Conservation (phyloP, 1,140 invertebrate genomes). For the Meloidogyne hapla region DNA sequence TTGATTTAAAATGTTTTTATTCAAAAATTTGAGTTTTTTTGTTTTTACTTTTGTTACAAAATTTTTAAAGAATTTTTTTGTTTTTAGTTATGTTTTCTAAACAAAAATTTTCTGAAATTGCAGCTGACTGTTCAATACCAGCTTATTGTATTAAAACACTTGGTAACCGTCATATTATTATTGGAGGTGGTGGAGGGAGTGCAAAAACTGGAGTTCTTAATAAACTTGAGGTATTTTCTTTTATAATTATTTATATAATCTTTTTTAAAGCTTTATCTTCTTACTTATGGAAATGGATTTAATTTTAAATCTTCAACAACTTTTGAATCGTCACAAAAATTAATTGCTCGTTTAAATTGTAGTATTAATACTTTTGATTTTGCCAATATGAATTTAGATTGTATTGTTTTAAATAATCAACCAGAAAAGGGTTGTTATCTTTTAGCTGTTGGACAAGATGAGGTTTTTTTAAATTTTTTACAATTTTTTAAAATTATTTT, state of each 20-base stretch:
- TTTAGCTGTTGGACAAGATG: slow-evolving; percentile 33
- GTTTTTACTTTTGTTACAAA: too few species aligned
- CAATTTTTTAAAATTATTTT: background rate
- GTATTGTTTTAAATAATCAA: slow-evolving; percentile 19
- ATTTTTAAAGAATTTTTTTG: too few species aligned
- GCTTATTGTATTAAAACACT: slow-evolving; percentile 84
- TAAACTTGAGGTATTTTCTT: slow-evolving; percentile 74
- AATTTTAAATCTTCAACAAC: background rate
- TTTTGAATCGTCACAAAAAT: background rate
- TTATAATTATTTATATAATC: background rate
- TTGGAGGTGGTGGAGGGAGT: slow-evolving; percentile 89
- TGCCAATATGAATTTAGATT: slow-evolving; percentile 38
- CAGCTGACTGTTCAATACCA: slow-evolving; percentile 37
- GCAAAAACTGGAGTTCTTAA: slow-evolving; percentile 91
- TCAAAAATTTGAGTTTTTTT: too few species aligned
- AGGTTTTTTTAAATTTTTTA: slow-evolving; percentile 17
- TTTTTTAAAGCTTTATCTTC: slow-evolving; percentile 33
- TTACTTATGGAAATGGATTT: slow-evolving; percentile 26
- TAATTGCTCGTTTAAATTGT: slow-evolving; percentile 22
- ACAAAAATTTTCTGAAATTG: background rate
- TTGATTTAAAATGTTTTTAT: too few species aligned
- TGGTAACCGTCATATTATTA: slow-evolving; percentile 84
- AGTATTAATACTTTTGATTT: slow-evolving; percentile 23
- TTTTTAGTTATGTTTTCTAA: background rate
- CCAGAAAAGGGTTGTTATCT: slow-evolving; percentile 30